These are phyloP conservation scores for Pterostichus madidus DNA, from an alignment of 2,888 invertebrate species.

Conservation along the genomic window DNA sequence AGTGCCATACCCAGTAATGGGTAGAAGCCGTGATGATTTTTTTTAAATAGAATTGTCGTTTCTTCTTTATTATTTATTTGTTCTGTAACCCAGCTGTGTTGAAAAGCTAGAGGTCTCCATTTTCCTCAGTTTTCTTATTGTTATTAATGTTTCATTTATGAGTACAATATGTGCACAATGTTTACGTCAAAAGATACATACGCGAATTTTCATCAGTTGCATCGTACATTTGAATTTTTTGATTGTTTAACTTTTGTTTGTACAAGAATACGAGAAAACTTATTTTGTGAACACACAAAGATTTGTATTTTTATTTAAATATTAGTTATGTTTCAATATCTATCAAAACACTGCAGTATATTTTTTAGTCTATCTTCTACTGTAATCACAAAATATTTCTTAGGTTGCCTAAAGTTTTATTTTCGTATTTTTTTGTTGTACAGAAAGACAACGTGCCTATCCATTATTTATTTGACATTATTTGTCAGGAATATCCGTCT, in stretches of 20 bases:
- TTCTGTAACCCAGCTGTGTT: no score
- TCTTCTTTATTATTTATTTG: no score
- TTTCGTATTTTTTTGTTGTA: no score
- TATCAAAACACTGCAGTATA: not conserved
- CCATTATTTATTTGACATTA: no score
- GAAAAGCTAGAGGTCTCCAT: no score
- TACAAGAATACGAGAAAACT: not conserved
- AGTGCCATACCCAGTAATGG: no score
- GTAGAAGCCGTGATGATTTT: not conserved
- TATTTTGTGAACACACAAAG: slow-evolving; percentile 15
- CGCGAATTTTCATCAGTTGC: slow-evolving; percentile 33
- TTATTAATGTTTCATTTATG: slow-evolving; percentile 9
- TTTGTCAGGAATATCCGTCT: no score
- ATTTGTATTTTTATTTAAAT: slow-evolving; percentile 23
- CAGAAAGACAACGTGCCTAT: no score
- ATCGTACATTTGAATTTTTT: slow-evolving; percentile 9
- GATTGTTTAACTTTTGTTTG: slow-evolving; percentile 19
- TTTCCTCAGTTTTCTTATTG: slow-evolving; percentile 9
- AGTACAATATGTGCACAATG: slow-evolving; percentile 21
- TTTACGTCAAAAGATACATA: not conserved
- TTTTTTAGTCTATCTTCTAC: no score
- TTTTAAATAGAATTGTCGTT: no score
- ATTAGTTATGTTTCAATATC: slow-evolving; percentile 38
- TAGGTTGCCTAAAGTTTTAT: no score
- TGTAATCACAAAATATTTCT: no score